Evolutionary conservation across 37 sponge, comb jelly and placozoan species (phyloP).

Genomic region (Lycopodina hypogea): DNA sequence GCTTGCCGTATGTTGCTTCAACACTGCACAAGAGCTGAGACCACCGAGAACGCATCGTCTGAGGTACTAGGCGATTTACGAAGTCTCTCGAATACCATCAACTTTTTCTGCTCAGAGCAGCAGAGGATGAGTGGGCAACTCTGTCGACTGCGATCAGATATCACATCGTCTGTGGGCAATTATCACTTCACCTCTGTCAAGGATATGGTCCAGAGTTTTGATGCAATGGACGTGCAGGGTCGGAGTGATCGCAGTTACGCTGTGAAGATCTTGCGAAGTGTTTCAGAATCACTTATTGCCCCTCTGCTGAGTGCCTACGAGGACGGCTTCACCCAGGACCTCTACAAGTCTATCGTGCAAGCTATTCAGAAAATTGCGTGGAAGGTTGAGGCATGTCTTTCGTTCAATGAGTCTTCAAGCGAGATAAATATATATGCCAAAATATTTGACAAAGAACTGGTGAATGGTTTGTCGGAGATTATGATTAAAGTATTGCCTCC

Average conservation of each 20-base stretch:
- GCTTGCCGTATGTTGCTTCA: conserved; percentile 35
- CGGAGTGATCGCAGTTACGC: conserved; percentile 22
- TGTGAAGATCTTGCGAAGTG: conserved; percentile 50
- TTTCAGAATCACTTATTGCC: conserved; percentile 27
- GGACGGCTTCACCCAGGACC: conserved; percentile 30
- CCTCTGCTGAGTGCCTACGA: conserved; percentile 19
- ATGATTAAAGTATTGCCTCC: conserved; percentile 59
- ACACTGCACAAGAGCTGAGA: conserved; percentile 21
- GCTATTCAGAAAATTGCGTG: conserved; percentile 62
- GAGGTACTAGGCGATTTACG: conserved; percentile 34
- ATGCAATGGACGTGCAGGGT: not conserved
- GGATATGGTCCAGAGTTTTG: not conserved
- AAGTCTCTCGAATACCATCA: conserved; percentile 49
- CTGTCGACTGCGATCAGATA: not conserved
- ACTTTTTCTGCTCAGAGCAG: conserved; percentile 48
- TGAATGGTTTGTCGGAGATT: not conserved
- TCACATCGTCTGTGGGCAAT: conserved; percentile 3
- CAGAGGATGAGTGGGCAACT: conserved; percentile 21
- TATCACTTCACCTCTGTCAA: conserved; percentile 7
- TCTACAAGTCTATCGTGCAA: conserved; percentile 41
- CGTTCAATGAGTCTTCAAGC: conserved; percentile 31
- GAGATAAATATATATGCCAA: conserved; percentile 32
- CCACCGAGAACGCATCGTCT: not conserved
- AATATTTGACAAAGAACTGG: conserved; percentile 26
- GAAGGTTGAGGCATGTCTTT: conserved; percentile 70